Evolutionary conservation across 1,140 invertebrate genomes (phyloP).

Genomic region (Stegodyphus mimosarum): DNA sequence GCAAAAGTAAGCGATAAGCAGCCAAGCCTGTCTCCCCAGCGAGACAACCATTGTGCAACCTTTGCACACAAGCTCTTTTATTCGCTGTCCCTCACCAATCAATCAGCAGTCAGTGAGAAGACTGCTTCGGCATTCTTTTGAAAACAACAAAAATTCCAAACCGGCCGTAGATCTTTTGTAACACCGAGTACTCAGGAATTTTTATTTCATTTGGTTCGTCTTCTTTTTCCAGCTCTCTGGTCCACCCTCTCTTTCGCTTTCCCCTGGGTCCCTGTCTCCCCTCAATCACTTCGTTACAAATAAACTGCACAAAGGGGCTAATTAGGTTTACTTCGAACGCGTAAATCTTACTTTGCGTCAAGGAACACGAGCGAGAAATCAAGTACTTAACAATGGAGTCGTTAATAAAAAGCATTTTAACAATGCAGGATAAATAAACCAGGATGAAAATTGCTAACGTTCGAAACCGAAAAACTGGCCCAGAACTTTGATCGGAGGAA

Average conservation of each 20-base stretch:
- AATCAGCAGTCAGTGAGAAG: constrained; percentile 27
- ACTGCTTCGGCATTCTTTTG: constrained; percentile 14
- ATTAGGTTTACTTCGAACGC: constrained; percentile 37
- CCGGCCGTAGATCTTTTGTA: neutral
- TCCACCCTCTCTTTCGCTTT: neutral
- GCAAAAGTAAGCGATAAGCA: no score
- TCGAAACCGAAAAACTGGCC: no score
- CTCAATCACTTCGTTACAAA: constrained; percentile 49
- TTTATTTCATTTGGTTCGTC: neutral
- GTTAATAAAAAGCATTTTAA: neutral
- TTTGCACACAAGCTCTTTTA: neutral
- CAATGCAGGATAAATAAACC: no score
- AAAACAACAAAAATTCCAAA: constrained; percentile 27
- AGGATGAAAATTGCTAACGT: no score
- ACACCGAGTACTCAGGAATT: neutral
- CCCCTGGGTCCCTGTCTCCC: neutral
- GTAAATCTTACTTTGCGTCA: constrained; percentile 47
- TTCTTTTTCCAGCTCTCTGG: neutral
- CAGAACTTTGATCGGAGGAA: no score
- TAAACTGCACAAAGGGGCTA: constrained; percentile 48
- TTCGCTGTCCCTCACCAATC: constrained; percentile 2
- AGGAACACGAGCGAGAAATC: constrained; percentile 13
- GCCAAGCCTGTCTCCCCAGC: no score
- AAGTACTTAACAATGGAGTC: constrained; percentile 36
- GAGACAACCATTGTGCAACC: no score